These are phyloP conservation scores for Nylanderia fulva DNA, from an alignment of 1,140 invertebrate genomes.

Conservation along the genomic window DNA sequence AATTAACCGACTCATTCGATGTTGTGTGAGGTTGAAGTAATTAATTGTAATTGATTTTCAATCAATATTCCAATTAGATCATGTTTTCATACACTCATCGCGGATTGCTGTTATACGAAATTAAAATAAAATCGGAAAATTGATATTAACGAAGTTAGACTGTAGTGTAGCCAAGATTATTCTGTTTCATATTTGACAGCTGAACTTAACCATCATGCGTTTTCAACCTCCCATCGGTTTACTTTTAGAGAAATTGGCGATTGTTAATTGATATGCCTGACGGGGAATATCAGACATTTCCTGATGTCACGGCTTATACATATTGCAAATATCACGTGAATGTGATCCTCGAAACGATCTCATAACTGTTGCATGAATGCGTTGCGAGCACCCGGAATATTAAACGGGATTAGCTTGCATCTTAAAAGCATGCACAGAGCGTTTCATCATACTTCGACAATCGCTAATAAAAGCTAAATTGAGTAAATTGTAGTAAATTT, in stretches of 20 bases:
- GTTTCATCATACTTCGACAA: not conserved
- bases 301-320: slow-evolving; percentile 13
- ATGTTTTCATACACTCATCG: not conserved
- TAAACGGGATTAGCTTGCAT: slow-evolving; percentile 25
- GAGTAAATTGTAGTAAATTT: not conserved
- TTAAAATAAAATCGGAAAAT: slow-evolving; percentile 18
- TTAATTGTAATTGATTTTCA: slow-evolving; percentile 5
- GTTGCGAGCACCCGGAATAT: not conserved
- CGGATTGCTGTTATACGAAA: not conserved
- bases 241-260: not conserved
- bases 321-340: slow-evolving; percentile 34
- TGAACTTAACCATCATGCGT: not conserved
- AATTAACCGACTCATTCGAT: slow-evolving; percentile 12
- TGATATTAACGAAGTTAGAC: not conserved
- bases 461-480: not conserved
- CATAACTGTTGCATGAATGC: slow-evolving; percentile 40
- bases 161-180: too few relatives aligned
- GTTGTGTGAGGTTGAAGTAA: not conserved
- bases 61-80: slow-evolving; percentile 16
- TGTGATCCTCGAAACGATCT: slow-evolving; percentile 23
- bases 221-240: not conserved
- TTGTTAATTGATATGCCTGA: slow-evolving; percentile 38
- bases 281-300: slow-evolving; percentile 29
- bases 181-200: slow-evolving; percentile 25
- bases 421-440: not conserved